Evolutionary conservation across 2,888 invertebrate genomes (phyloP).

Genomic region (Apodemia zela): DNA sequence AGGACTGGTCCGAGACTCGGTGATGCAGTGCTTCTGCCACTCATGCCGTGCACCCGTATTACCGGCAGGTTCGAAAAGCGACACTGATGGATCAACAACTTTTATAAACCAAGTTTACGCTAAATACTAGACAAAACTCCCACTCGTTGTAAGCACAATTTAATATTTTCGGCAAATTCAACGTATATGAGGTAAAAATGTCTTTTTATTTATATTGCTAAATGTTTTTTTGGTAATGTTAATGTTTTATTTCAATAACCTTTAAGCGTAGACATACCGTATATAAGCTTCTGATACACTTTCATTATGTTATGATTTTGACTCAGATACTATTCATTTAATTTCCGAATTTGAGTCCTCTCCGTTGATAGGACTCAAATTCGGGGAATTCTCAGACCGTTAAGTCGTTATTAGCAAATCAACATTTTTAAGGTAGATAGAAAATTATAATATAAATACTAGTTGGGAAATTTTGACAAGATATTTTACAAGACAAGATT

Average conservation of each 20-base stretch:
- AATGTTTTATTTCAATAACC: background rate
- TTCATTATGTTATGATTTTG: background rate
- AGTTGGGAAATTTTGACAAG: no score
- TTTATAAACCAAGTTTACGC: conserved; percentile 47
- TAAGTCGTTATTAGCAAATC: background rate
- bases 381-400: background rate
- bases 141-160: conserved; percentile 35
- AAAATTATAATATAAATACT: background rate
- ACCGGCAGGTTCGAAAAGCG: conserved; percentile 84
- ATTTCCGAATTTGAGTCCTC: no score
- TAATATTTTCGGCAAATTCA: conserved; percentile 17
- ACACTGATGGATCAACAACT: conserved; percentile 32
- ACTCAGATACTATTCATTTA: no score
- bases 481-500: no score
- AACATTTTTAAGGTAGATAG: background rate
- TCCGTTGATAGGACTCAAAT: background rate
- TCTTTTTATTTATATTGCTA: background rate
- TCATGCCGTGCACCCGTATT: conserved; percentile 92
- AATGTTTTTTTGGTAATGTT: background rate
- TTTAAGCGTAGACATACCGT: background rate
- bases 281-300: background rate
- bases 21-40: conserved; percentile 96
- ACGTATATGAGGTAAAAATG: background rate
- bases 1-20: conserved; percentile 93
- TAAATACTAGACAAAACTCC: conserved; percentile 51